Base-by-base conservation (phyloP, 2,888 invertebrate species). In the Brenthis hecate region DNA sequence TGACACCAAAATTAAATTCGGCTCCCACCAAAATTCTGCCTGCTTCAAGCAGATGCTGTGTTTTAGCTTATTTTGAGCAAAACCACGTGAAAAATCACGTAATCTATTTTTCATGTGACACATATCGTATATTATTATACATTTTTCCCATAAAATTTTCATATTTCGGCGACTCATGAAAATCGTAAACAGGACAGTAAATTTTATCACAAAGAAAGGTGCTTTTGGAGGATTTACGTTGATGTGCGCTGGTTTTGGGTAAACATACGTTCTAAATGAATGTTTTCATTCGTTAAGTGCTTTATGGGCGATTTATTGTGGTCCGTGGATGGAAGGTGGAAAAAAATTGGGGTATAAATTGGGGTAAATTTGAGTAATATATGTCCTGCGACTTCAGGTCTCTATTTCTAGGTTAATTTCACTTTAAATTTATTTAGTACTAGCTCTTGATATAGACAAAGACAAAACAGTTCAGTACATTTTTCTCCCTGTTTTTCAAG, bases 181-280 rank as follows among this genome's bases (percentile, higher is more conserved):
- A 47, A 56, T 64, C 68, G 57, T 68, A 68, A 68, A 68, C 68
- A 57, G 36, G 19, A 6, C 56, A 56, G 56, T 56, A 56, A 68
- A 47, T 63, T 55, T 68, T 57, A 57, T 47, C 56, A 68, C 63
- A 57, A 63, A 63, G 63, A 65, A 65, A 36, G 23, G 65, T 65
- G 19, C 57, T 68, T 57, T 64, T 54, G 14, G 54, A 32, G 63
- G 68, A 68, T 68, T 68, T 64, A 53, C 53, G 57, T 19, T 28
- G 23, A 56, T 32, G 13, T 23, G 48, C 28, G 48, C 5, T 13
- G 11, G 28, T 11, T 28, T 60, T 28, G 4, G 28, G 48, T 11
- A 60, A 48, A 48, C 14, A 28, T 60, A 60, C 14, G 23, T 16
- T 60, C 48, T 48, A 60, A 60, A 48, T 28, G n/a, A 60, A 60